Conservation (phyloP, 1,140 invertebrate species). For the Drosophila lacertosa region DNA sequence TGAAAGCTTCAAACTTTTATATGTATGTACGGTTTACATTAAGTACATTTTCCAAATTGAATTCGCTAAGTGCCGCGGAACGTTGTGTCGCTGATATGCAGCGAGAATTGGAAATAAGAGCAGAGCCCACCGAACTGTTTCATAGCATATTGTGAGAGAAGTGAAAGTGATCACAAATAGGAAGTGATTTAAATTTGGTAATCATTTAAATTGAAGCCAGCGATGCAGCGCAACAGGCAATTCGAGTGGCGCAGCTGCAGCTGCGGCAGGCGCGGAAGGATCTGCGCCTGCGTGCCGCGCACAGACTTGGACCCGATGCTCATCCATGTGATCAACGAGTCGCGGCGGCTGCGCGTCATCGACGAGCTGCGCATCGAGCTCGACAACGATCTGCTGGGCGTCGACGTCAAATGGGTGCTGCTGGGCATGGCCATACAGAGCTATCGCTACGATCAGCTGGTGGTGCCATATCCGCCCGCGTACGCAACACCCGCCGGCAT, state of each 20-base stretch:
- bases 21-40: not conserved
- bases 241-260: not conserved
- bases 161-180: no score
- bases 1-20: not conserved
- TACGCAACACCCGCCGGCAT: not conserved
- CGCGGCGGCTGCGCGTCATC: not conserved
- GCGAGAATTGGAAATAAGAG: not conserved
- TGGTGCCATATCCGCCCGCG: conserved; percentile 1
- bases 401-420: conserved; percentile 20
- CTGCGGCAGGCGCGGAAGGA: not conserved
- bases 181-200: no score
- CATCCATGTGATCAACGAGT: conserved; percentile 9
- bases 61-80: not conserved
- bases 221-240: not conserved
- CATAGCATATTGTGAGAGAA: no score
- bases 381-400: conserved; percentile 16
- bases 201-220: no score
- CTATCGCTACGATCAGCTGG: conserved; percentile 4
- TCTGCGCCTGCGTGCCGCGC: conserved; percentile 2
- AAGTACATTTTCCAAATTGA: not conserved
- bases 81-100: not conserved
- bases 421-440: conserved; percentile 13
- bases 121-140: not conserved
- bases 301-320: not conserved
- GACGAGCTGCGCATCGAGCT: not conserved